phyloP scores from a whole-genome alignment of 2,888 invertebrate species.

The Rotaria magnacalcarata region DNA sequence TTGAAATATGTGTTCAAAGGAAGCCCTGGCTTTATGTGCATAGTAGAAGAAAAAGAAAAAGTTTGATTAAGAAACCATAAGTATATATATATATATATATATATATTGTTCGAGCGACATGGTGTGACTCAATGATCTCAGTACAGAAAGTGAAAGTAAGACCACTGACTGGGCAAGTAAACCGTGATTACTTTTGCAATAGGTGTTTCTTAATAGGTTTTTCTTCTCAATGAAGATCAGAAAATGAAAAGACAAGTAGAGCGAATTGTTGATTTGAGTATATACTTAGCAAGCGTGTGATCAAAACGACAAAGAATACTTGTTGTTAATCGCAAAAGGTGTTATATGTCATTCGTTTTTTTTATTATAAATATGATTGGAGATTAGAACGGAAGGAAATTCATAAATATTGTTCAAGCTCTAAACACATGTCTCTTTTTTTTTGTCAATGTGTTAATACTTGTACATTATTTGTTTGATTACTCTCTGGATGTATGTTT shows the following conservation, averaged over 20 bases:
- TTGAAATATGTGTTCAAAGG: background rate
- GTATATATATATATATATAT: background rate
- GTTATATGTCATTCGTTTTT: background rate
- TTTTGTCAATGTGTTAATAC: background rate
- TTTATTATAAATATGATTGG: background rate
- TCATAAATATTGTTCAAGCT: background rate
- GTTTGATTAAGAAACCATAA: constrained; percentile 26
- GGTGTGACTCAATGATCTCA: background rate
- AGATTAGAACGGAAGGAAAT: background rate
- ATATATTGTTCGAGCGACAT: background rate
- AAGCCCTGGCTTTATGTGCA: background rate
- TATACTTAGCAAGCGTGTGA: background rate
- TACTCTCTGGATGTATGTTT: no score
- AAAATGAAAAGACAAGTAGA: background rate
- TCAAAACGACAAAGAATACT: background rate
- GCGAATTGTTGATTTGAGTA: background rate
- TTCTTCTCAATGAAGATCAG: background rate
- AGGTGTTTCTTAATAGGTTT: background rate
- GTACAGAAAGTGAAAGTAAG: background rate
- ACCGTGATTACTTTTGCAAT: background rate
- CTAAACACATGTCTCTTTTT: background rate
- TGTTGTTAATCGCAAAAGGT: background rate
- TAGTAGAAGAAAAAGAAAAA: background rate
- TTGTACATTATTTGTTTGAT: background rate
- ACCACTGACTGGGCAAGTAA: background rate